Base-by-base conservation (phyloP, 2,888 invertebrate genomes). In the Sinhomidia bicolor region DNA sequence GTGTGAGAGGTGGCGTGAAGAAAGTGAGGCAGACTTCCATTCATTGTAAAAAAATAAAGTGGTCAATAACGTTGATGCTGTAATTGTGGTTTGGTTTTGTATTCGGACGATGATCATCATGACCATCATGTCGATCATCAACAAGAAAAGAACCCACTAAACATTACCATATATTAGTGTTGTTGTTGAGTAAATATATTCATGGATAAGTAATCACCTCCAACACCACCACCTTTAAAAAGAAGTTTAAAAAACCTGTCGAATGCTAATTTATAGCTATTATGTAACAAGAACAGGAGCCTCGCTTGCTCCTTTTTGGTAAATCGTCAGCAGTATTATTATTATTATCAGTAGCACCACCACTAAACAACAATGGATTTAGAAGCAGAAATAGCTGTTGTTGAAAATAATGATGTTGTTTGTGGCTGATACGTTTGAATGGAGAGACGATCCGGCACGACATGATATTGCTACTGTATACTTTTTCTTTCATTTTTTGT, bases 261-360 rank as follows among this genome's bases (percentile, higher is more conserved):
- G 88, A 88, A 88, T 78, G 78, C 88, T 88, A 83, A 88, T 88
- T 88, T 88, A 83, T 83, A 47, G 47, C 60, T 85, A 60, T 68
- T 71, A 71, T 71, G 71, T 71, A 71, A 71, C 29, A 29, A 82
- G 82, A 68, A 36, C 57, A 57, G 60, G 60, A 71, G 44, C 20
- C 9, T 7, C 5, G 32, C 65, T 65, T 65, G 65, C 65, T 54
- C 54, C 44, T 17, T n/a, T n/a, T n/a, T n/a, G n/a, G n/a, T n/a
- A n/a, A n/a, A n/a, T n/a, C n/a, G n/a, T n/a, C n/a, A n/a, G n/a
- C n/a, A n/a, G n/a, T 32, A 51, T 17, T 32, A 29, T 62, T 36
- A 17, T 65, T 23, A 60, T 60, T 5, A 9, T 60, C 57, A 20
- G 3, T 29, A 57, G 7, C 26, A 57, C 6, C 57, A 6, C 23